Base-by-base conservation (phyloP, 2,888 invertebrate species). In the Tortricodes alternella region DNA sequence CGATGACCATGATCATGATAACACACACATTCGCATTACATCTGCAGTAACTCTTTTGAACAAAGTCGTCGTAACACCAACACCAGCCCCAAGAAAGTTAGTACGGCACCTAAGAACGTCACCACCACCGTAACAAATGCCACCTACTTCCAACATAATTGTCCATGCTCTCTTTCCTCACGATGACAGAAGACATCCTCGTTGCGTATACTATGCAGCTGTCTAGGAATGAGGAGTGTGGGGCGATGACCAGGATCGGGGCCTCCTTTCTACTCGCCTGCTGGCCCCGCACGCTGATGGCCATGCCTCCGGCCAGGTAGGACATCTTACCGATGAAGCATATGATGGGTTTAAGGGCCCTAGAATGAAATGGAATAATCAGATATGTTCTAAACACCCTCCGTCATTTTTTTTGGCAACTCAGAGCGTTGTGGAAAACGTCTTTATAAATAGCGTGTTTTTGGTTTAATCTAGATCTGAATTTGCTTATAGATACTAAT, bases 221-320 rank as follows among this genome's bases (percentile, higher is more conserved):
- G 85, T 98, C 98, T 73, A 97, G 92, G 91, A 96, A 97, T 4
- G 96, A 95, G 55, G 97, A 96, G 84, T 98, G 98, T 2, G 98
- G 97, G 1, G 97, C 97, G 46, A 95, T 93, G 51, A 96, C 96
- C 60, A 97, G 91, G 65, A 98, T 95, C 11, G 97, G 96, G 4
- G 97, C 97, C 78, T 97, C 96, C 56, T 91, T 82, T 44, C 95
- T 90, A 59, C 93, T 91, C 59, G 95, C 96, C 76, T 95, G 95
- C 63, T 92, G 92, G 15, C 97, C 97, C 63, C 95, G 94, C 53
- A 96, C 92, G 41, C 92, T 92, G 74, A 97, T 94, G 66, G 93
- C 93, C 95, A 95, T 95, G 34, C 95, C 95, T 35, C 95, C 95
- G 15, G 94, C 95, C 66, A 93, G 91, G 83, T 95, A 95, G 34